phyloP scores from a whole-genome alignment of 2,113 vertebrate genomes.

The Ceyx margarethae region DNA sequence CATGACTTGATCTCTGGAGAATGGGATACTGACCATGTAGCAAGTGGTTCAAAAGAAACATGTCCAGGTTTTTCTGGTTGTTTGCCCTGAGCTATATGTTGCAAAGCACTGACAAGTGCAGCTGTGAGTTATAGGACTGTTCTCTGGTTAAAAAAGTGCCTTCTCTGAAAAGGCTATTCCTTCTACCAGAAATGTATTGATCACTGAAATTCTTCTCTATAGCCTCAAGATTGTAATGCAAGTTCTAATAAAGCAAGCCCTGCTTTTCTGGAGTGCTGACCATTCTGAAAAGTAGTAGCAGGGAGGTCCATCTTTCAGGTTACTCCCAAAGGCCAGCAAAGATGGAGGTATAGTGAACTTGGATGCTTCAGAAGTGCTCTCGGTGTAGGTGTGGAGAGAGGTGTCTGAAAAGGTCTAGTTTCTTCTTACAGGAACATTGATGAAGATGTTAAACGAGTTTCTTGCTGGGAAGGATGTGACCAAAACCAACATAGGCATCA shows the following conservation, averaged over 20 bases:
- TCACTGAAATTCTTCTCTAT: not conserved
- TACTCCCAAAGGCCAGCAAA: not conserved
- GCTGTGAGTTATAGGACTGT: not conserved
- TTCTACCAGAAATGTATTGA: not conserved
- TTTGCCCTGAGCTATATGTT: not conserved
- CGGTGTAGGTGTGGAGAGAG: not conserved
- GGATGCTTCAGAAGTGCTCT: not conserved
- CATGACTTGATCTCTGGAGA: not conserved
- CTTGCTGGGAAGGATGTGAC: not conserved
- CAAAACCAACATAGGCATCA: not conserved
- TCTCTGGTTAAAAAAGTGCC: not conserved
- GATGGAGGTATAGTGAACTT: not conserved
- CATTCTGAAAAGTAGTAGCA: rapidly evolving
- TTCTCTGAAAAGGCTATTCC: not conserved
- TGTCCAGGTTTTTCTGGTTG: not conserved
- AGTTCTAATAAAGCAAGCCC: not conserved
- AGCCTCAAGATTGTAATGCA: not conserved
- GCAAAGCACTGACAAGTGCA: not conserved
- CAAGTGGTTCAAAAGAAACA: not conserved
- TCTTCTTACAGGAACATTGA: not conserved
- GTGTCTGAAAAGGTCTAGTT: not conserved
- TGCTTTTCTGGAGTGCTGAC: not conserved
- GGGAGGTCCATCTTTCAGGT: not conserved
- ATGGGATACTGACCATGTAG: not conserved
- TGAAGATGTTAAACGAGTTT: not conserved